phyloP scores from a whole-genome alignment of 1,140 invertebrate genomes.

The Saccostrea cuccullata region DNA sequence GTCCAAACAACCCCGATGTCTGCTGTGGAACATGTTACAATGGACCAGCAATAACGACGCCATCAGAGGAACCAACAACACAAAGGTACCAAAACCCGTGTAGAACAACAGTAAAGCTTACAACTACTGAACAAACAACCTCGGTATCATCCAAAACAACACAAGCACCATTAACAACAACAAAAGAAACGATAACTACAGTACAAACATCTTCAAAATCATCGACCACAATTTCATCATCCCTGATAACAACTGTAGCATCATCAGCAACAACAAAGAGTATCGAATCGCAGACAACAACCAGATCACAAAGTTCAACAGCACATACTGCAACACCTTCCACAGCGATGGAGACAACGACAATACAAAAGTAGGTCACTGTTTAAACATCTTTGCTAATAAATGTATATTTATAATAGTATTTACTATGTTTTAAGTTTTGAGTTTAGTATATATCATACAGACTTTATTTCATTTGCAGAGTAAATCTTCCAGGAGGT shows the following conservation, averaged over 20 bases:
- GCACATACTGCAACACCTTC: neutral
- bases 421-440: neutral
- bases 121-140: neutral
- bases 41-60: neutral
- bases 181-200: neutral
- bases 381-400: neutral
- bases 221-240: too few species aligned
- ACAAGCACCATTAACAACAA: neutral
- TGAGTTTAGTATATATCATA: neutral
- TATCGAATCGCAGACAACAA: neutral
- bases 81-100: neutral
- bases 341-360: too few species aligned
- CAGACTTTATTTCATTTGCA: neutral
- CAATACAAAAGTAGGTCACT: neutral
- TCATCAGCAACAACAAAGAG: neutral
- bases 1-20: neutral
- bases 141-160: neutral
- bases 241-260: neutral
- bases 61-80: constrained; percentile 2
- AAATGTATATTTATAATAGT: neutral
- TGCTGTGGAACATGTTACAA: constrained; percentile 1
- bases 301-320: neutral
- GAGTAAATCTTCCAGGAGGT: neutral
- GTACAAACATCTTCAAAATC: neutral
- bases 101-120: neutral